Conservation (phyloP, 2,888 invertebrate species). For the Phortica magna region DNA sequence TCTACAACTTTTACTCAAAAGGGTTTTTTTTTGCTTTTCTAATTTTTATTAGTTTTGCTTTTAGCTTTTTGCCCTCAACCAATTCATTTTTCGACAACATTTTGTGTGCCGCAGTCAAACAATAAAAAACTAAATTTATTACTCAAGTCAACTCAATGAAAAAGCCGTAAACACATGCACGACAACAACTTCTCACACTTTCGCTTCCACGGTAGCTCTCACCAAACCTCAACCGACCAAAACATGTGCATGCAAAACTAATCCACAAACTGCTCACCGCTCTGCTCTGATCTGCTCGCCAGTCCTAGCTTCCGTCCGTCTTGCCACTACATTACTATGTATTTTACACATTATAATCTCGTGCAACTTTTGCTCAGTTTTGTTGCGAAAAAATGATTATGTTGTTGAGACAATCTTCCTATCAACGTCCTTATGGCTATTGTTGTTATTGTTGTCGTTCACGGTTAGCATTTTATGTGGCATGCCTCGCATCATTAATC, state of each 20-base stretch:
- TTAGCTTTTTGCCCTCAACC: neutral
- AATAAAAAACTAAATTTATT: conserved; percentile 71
- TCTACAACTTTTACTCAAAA: neutral
- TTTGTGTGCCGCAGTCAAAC: conserved; percentile 52
- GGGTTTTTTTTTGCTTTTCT: neutral
- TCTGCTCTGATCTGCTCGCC: conserved; percentile 18
- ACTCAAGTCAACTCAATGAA: conserved; percentile 57
- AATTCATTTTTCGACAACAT: neutral
- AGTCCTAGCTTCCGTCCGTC: neutral
- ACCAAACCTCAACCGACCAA: neutral
- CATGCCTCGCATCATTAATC: conserved; percentile 66
- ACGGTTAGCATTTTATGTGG: conserved; percentile 64
- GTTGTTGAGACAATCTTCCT: conserved; percentile 26
- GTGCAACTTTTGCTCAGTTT: conserved; percentile 5
- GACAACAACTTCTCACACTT: neutral
- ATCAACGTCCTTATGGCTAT: conserved; percentile 41
- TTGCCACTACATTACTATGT: neutral
- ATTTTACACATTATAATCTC: conserved; percentile 23
- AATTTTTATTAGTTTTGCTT: neutral
- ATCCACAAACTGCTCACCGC: neutral
- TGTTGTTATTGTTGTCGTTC: conserved; percentile 46
- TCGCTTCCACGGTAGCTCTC: neutral
- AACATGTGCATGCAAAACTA: neutral
- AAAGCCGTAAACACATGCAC: neutral
- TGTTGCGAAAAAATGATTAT: conserved; percentile 24